Evolutionary conservation across 2,113 vertebrate genomes (phyloP).

Genomic region (Macroglossus sobrinus): DNA sequence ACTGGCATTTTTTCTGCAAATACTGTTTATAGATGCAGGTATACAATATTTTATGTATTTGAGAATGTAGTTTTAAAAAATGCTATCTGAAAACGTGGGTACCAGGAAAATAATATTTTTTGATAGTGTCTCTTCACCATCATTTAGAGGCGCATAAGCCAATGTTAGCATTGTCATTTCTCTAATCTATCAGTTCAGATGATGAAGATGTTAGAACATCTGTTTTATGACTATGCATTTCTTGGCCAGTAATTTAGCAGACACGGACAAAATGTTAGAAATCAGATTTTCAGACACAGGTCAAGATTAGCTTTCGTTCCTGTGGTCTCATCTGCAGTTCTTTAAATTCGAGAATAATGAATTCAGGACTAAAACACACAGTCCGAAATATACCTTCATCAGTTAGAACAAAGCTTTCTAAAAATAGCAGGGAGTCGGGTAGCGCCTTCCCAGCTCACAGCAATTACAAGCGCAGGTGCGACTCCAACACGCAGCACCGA

Average conservation of each 20-base stretch:
- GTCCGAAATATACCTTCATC: not conserved
- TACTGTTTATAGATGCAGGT: not conserved
- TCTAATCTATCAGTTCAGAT: not conserved
- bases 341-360: not conserved
- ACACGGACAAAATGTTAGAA: not conserved
- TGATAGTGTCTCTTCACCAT: not conserved
- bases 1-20: not conserved
- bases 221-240: not conserved
- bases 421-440: not conserved
- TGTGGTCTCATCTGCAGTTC: not conserved
- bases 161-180: not conserved
- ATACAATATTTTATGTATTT: not conserved
- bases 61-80: not conserved
- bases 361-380: not conserved
- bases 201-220: not conserved
- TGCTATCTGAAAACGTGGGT: not conserved
- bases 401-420: not conserved
- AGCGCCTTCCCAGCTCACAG: fast-evolving
- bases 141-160: not conserved
- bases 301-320: not conserved
- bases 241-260: not conserved
- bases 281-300: not conserved
- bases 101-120: not conserved
- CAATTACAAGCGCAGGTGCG: not conserved
- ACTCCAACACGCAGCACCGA: fast-evolving